Percentiles rank a stretch among this genome's conserved stretches.
phyloP scores from a whole-genome alignment of 2,113 vertebrate species.

The Seriola aureovittata region DNA sequence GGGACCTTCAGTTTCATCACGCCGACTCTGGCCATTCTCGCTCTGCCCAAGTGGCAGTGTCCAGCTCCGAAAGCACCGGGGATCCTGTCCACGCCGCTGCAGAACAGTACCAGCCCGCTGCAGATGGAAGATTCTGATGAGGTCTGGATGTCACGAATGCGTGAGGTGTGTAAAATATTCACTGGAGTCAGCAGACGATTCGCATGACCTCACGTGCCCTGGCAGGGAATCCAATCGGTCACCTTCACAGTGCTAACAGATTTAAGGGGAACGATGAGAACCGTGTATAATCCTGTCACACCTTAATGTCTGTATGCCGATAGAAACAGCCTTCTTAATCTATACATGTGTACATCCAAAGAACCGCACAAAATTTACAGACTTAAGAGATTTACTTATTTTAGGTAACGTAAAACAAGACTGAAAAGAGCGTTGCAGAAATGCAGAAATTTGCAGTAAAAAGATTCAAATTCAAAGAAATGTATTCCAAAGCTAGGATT shows the following conservation, averaged over 20 bases:
- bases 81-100: conserved; percentile 22
- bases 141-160: conserved; percentile 84
- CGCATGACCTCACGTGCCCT: background rate
- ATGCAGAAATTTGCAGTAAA: too few species aligned
- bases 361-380: too few species aligned
- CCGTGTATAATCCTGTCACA: background rate
- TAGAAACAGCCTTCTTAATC: background rate
- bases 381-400: too few species aligned
- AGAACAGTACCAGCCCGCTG: conserved; percentile 63
- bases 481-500: too few species aligned
- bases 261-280: background rate
- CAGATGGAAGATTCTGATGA: conserved; percentile 71
- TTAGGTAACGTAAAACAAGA: too few species aligned
- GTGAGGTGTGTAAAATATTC: conserved; percentile 75
- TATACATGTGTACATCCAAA: too few species aligned
- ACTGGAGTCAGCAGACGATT: background rate
- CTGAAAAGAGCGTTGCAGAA: too few species aligned
- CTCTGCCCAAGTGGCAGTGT: conserved; percentile 86
- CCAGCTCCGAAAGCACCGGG: conserved; percentile 28
- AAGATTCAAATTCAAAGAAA: too few species aligned
- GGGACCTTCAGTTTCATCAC: conserved; percentile 87
- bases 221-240: background rate
- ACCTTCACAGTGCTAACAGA: background rate
- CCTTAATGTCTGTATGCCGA: background rate
- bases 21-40: conserved; percentile 85